phyloP scores from a whole-genome alignment of 2,113 vertebrate species.

The Camarhynchus parvulus region DNA sequence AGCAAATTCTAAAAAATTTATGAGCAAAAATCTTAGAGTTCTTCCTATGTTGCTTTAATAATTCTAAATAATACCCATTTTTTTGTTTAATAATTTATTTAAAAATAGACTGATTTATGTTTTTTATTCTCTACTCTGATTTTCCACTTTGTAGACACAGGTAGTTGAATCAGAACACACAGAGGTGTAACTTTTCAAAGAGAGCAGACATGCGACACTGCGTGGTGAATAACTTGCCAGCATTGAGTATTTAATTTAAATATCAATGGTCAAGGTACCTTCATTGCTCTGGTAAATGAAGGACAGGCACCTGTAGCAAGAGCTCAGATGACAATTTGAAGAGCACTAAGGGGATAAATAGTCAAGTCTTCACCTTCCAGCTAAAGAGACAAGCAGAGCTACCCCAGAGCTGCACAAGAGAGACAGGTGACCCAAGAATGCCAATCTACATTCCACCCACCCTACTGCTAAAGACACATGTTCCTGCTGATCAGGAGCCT shows the following conservation, averaged over 20 bases:
- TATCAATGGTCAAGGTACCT: not conserved
- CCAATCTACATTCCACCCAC: rapidly evolving
- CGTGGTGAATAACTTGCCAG: not conserved
- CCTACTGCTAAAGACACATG: rapidly evolving
- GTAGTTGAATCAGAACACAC: not conserved
- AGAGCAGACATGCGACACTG: not conserved
- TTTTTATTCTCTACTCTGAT: not conserved
- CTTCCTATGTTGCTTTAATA: not conserved
- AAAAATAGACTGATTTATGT: not conserved
- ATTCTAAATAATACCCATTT: not conserved
- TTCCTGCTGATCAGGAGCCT: not conserved
- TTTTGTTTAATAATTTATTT: not conserved
- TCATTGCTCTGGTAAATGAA: not conserved
- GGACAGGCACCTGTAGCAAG: not conserved
- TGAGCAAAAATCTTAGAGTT: not conserved
- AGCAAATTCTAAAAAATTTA: not conserved
- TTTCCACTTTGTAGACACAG: not conserved
- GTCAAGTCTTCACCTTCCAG: not conserved
- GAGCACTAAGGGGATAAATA: not conserved
- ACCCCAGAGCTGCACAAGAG: not conserved
- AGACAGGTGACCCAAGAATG: rapidly evolving
- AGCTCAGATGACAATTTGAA: not conserved
- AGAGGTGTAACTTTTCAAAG: not conserved
- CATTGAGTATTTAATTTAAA: not conserved
- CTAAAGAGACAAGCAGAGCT: not conserved